These are phyloP conservation scores for Bungarus multicinctus DNA, from an alignment of 2,113 vertebrate genomes.

Conservation along the genomic window DNA sequence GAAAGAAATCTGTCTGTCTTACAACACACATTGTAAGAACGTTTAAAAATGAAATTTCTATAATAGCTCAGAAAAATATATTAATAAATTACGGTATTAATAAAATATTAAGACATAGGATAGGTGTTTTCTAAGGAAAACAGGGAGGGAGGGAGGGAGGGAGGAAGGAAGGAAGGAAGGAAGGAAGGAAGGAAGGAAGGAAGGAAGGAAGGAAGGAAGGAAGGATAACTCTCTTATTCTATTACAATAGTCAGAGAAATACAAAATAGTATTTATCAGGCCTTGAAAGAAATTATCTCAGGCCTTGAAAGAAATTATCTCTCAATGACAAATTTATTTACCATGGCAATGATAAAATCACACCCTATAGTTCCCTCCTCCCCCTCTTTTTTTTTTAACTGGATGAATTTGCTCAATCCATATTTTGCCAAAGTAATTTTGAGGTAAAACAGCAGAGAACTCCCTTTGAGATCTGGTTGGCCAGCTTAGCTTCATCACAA, in stretches of 20 bases:
- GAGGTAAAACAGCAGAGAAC: neutral
- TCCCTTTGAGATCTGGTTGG: neutral
- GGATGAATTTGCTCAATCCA: neutral
- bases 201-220: neutral
- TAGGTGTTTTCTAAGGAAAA: neutral
- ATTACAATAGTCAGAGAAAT: neutral
- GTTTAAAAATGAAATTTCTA: neutral
- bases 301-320: neutral
- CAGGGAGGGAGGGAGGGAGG: neutral
- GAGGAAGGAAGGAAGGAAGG: neutral
- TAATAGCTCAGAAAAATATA: neutral
- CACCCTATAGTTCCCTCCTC: neutral
- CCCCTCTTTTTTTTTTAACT: neutral
- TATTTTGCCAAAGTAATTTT: neutral
- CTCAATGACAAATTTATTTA: neutral
- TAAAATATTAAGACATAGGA: neutral
- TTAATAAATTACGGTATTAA: neutral
- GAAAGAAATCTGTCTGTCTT: neutral
- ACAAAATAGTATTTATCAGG: neutral
- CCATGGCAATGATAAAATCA: neutral
- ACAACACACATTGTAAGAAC: neutral
- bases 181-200: neutral
- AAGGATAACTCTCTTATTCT: neutral
- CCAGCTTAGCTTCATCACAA: neutral
- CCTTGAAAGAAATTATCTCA: neutral